Evolutionary conservation across 2,797 vertebrate species (phyloP).

Genomic region (Microhierax caerulescens): DNA sequence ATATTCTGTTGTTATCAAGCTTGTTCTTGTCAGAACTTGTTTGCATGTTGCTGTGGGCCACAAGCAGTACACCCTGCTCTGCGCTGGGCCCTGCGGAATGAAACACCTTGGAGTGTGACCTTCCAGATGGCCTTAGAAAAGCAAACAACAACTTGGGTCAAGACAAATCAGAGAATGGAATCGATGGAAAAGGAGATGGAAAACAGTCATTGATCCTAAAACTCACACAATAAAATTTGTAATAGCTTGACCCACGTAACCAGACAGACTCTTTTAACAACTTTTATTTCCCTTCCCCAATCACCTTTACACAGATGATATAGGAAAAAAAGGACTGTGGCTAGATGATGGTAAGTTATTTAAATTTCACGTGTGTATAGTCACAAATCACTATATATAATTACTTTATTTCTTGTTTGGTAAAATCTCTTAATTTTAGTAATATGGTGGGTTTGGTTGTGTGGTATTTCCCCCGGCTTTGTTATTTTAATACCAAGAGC

Average conservation of each 20-base stretch:
- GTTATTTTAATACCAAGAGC: neutral
- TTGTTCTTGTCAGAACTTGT: neutral
- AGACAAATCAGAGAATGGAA: constrained; percentile 9
- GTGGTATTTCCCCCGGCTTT: neutral
- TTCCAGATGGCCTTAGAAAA: neutral
- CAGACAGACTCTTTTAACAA: neutral
- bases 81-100: neutral
- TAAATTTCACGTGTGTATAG: neutral
- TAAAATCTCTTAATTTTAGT: neutral
- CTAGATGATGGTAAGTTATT: neutral
- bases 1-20: neutral
- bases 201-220: constrained; percentile 27
- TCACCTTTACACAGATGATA: neutral
- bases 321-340: neutral
- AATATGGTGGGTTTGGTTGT: neutral
- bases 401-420: constrained; percentile 29
- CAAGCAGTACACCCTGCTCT: fast-evolving
- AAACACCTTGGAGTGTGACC: neutral
- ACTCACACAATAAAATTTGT: constrained; percentile 2
- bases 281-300: neutral
- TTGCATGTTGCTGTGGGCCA: neutral
- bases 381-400: neutral
- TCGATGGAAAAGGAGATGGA: neutral
- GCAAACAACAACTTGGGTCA: neutral
- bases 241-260: neutral